Evolutionary conservation across 2,888 invertebrate genomes (phyloP).

Genomic region (Eupithecia inturbata): DNA sequence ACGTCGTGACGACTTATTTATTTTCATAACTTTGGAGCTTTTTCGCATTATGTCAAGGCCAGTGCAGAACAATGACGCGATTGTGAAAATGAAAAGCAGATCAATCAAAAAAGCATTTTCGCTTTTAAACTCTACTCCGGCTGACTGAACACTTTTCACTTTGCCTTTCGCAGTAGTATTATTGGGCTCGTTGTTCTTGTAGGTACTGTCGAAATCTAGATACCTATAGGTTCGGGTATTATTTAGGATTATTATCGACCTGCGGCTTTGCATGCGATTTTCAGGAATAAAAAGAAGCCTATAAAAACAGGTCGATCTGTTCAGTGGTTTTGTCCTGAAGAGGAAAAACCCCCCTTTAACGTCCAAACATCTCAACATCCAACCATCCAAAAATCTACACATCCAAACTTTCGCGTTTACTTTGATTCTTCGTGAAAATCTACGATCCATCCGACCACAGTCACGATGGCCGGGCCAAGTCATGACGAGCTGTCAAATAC

Average conservation of each 20-base stretch:
- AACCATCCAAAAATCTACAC: neutral
- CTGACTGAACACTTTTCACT: constrained; percentile 8
- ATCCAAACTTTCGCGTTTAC: neutral
- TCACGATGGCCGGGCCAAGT: too few relatives aligned
- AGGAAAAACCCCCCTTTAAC: too few relatives aligned
- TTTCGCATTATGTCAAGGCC: constrained; percentile 13
- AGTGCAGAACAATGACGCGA: constrained; percentile 15
- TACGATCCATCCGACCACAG: too few relatives aligned
- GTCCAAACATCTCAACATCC: too few relatives aligned
- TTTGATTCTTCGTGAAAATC: too few relatives aligned
- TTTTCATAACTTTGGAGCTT: neutral
- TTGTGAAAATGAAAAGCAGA: constrained; percentile 20
- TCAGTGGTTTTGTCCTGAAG: neutral
- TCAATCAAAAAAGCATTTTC: constrained; percentile 35
- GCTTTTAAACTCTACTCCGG: constrained; percentile 7
- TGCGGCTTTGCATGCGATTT: neutral
- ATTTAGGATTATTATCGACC: neutral
- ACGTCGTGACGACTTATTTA: neutral
- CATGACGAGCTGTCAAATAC: too few relatives aligned
- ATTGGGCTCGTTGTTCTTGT: neutral
- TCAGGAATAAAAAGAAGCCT: neutral
- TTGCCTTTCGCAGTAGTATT: neutral
- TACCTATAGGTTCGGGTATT: neutral
- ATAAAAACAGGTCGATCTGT: neutral
- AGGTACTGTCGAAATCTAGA: neutral